Evolutionary conservation across 2,888 invertebrate species (phyloP).

Genomic region (Aphrophora alni): DNA sequence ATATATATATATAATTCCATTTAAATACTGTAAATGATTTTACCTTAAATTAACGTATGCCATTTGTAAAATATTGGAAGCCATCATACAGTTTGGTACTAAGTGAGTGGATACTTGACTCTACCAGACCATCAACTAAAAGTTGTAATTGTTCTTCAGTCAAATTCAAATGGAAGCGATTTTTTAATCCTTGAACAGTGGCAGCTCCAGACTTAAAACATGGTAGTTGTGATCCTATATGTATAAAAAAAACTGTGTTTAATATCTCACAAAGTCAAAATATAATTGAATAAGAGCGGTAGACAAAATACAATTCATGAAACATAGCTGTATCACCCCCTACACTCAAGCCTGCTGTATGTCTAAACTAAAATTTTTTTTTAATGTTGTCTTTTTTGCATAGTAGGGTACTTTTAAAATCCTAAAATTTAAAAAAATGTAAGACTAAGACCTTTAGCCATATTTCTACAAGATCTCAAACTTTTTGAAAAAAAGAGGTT

Average conservation of each 20-base stretch:
- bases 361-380: too few relatives aligned
- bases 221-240: constrained; percentile 88
- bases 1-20: too few relatives aligned
- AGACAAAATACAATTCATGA: background rate
- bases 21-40: background rate
- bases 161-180: constrained; percentile 91
- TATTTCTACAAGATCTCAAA: too few relatives aligned
- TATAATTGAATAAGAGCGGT: constrained; percentile 10
- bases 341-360: too few relatives aligned
- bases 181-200: constrained; percentile 89
- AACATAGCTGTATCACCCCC: too few relatives aligned
- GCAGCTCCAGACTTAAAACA: constrained; percentile 95
- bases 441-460: too few relatives aligned
- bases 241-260: background rate
- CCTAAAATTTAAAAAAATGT: too few relatives aligned
- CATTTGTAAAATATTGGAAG: constrained; percentile 99
- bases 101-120: constrained; percentile 92
- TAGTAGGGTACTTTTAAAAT: too few relatives aligned
- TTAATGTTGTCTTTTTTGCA: too few relatives aligned
- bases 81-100: constrained; percentile 98
- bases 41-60: constrained; percentile 67
- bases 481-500: too few relatives aligned
- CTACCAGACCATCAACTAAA: constrained; percentile 92
- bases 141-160: constrained; percentile 95
- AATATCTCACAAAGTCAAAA: constrained; percentile 42